Evolutionary conservation across 2,888 invertebrate genomes (phyloP), one percentile per base, ranked within the genome.

Genomic region (Brenthis daphne): DNA sequence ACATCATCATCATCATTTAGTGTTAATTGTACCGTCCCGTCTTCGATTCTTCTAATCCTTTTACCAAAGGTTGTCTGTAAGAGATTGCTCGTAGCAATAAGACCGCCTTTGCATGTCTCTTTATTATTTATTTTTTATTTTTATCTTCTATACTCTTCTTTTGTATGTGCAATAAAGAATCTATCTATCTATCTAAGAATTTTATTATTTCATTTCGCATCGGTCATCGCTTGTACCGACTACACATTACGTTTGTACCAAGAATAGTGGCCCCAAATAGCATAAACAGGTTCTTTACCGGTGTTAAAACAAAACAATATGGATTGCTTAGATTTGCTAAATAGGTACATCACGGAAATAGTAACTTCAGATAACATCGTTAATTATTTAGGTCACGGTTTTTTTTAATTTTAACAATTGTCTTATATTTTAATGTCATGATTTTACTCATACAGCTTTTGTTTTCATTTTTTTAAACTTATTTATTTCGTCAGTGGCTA

Each of bases 371-470:
- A 60, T 60, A 50, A 60, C 50, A 50, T 60, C 33, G 29, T 16
- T 50, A 50, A 50, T 29, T 60, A 60, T 50, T 48, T 60, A 16
- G 60, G 50, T 50, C 60, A 60, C 29, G 60, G 60, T 29, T 8
- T 29, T 50, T 48, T 50, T 50, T 58, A 60, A 2, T 43, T 43
- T 50, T 60, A 33, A 60, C 29, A 29, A 29, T 33, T 60, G 50
- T 14, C 50, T 43, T 43, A 43, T 8, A 43, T 11, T 60, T 60
- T 50, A 50, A 60, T 50, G 60, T 50, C 50, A 29, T 50, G 37
- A 37, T 57, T 16, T n/a, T 60, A 60, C 48, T 60, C 47, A 12
- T 1, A 8, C 37, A 6, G 5, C 33, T 4, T 37, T 37, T 43
- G 37, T 43, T 43, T 43, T 8, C 2, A 50, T 60, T 29, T 33